A percentile compares a stretch with the other conserved stretches of the same genome.
Evolutionary conservation across 1,140 invertebrate genomes (phyloP).

Genomic region (Palaemon carinicauda): DNA sequence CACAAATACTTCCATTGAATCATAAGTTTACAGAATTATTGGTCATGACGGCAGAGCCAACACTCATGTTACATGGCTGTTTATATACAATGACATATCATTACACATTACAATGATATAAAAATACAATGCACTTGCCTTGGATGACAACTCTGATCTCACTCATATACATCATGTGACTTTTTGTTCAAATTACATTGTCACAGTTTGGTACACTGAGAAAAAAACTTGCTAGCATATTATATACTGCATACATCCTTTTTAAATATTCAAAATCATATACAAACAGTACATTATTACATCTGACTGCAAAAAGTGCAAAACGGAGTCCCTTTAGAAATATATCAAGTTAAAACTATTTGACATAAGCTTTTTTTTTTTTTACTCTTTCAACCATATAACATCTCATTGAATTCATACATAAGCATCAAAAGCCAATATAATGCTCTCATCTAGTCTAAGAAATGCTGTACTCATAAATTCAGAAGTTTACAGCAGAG

Average conservation of each 20-base stretch:
- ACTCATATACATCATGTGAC: background rate
- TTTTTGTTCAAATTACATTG: background rate
- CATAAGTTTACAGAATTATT: too few relatives aligned
- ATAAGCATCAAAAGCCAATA: too few relatives aligned
- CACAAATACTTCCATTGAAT: too few relatives aligned
- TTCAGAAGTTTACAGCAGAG: too few relatives aligned
- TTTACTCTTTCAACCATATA: too few relatives aligned
- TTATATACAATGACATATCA: conserved; percentile 2
- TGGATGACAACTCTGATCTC: conserved; percentile 37
- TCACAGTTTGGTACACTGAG: background rate
- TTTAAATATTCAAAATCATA: too few relatives aligned
- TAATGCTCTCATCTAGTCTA: too few relatives aligned
- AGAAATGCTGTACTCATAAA: too few relatives aligned
- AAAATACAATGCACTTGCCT: conserved; percentile 48
- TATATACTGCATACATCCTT: too few relatives aligned
- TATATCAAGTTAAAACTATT: background rate
- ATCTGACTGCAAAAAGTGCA: background rate
- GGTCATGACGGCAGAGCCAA: background rate
- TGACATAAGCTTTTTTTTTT: too few relatives aligned
- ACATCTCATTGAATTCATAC: too few relatives aligned
- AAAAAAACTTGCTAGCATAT: background rate
- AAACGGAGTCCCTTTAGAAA: background rate
- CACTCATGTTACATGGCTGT: background rate
- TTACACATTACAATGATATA: conserved; percentile 42
- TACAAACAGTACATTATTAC: background rate